Conservation (phyloP, 2,113 vertebrate species). For the Psittacula cyanocephala region DNA sequence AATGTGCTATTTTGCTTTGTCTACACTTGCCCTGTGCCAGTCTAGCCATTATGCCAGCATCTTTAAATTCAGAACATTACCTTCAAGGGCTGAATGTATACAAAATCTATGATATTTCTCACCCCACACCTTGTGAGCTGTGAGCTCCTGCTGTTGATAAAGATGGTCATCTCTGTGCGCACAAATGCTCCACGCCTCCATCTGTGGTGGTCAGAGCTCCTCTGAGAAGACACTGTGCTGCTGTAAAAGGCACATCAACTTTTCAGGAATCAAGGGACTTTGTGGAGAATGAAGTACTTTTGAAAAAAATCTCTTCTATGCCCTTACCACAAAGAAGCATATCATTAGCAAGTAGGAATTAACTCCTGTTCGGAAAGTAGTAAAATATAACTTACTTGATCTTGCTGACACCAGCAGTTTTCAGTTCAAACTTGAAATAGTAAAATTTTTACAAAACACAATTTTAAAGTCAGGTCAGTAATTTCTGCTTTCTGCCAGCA, state of each 20-base stretch:
- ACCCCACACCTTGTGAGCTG: background rate
- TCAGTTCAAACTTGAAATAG: background rate
- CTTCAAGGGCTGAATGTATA: background rate
- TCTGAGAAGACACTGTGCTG: background rate
- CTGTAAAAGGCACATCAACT: background rate
- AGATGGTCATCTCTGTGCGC: background rate
- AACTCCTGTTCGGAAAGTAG: background rate
- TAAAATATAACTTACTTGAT: background rate
- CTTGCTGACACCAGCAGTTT: background rate
- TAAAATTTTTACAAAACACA: background rate
- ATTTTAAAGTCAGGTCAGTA: background rate
- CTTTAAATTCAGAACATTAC: background rate
- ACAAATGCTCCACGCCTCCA: background rate
- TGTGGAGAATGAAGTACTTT: rapidly evolving
- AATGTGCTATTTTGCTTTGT: background rate
- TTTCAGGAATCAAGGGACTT: background rate
- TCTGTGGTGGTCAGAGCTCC: background rate
- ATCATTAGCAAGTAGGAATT: background rate
- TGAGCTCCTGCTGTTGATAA: background rate
- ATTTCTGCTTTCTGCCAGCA: background rate
- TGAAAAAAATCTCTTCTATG: background rate
- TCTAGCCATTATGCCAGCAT: background rate
- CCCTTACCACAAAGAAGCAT: background rate
- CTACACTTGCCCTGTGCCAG: background rate
- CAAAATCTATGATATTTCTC: background rate